These are phyloP conservation scores for Hypena proboscidalis DNA, from an alignment of 2,888 invertebrate species.

Conservation along the genomic window DNA sequence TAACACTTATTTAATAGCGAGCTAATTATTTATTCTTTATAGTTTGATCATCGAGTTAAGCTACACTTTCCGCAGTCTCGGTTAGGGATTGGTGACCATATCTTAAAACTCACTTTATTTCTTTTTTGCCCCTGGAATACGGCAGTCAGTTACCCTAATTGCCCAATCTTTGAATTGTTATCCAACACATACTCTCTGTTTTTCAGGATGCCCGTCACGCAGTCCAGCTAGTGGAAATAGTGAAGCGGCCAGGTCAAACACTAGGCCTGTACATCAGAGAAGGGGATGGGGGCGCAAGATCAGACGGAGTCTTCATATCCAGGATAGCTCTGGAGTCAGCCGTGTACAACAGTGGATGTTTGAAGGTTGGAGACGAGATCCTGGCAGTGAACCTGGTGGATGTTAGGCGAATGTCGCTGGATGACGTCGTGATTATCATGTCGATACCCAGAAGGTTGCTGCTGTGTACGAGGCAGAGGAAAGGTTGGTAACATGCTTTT, in stretches of 20 bases:
- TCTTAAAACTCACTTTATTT: too few species aligned
- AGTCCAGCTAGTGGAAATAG: conserved; percentile 98
- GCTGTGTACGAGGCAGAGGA: conserved; percentile 95
- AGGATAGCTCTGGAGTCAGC: conserved; percentile 95
- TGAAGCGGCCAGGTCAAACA: conserved; percentile 99
- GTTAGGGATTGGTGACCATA: too few species aligned
- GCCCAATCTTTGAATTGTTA: too few species aligned
- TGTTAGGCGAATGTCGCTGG: conserved; percentile 98
- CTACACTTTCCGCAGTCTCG: too few species aligned
- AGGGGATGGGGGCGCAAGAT: conserved; percentile 98
- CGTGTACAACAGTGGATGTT: conserved; percentile 98
- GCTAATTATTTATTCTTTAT: too few species aligned
- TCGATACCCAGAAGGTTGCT: conserved; percentile 98
- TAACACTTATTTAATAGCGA: too few species aligned
- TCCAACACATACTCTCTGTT: background rate
- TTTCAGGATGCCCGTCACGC: conserved; percentile 89
- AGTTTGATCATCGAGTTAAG: too few species aligned
- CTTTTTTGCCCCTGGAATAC: too few species aligned
- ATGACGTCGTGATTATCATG: conserved; percentile 99
- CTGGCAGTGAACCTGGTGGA: conserved; percentile 99
- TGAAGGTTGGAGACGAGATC: conserved; percentile 99
- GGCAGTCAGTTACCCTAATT: too few species aligned
- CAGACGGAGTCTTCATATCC: conserved; percentile 99
- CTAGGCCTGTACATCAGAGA: conserved; percentile 99
- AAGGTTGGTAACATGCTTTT: conserved; percentile 75